Evolutionary conservation across 2,113 vertebrate genomes (phyloP), one percentile per base, ranked within the genome.

Genomic region (Corydoras sp.): DNA sequence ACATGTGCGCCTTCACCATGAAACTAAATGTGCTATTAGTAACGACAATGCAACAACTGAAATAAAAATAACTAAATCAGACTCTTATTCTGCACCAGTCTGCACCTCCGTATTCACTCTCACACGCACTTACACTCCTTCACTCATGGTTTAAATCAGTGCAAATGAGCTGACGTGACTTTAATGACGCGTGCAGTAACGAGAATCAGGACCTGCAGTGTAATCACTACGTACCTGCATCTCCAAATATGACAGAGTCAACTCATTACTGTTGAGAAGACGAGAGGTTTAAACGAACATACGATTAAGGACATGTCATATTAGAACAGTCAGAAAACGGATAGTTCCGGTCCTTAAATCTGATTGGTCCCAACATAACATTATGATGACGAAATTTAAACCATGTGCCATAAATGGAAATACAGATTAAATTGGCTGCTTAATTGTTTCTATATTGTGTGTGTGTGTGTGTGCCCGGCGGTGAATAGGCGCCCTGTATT

Each of bases 111-210:
- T n/a, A n/a, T n/a, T 79, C 58, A 79, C 64, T 68, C 18, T 49
- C 69, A 77, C 75, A 74, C 65, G 69, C 74, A 51, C 67, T 58
- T 71, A 74, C 69, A 76, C 68, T 65, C 78, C 65, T 50, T 35
- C 18, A 24, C 18, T 24, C 18, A 24, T 64, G 65, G 76, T 64
- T 62, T 58, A 75, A 82, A 74, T 73, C 74, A 29, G 50, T 30
- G 58, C 30, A 63, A 69, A 75, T 30, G 60, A 30, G 24, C 62
- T 60, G 56, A 60, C 12, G 12, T 29, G 29, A n/a, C 58, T 48
- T 30, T 62, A 74, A 76, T 62, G 58, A 72, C 60, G 49, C 54
- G 64, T 59, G 58, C 61, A 72, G 76, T 76, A 72, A 76, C 70
- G 59, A 65, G 48, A 49, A 71, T 69, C 62, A 66, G 56, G 68